These are phyloP conservation scores for Luscinia megarhynchos DNA, from an alignment of 2,797 vertebrate species.

Conservation along the genomic window DNA sequence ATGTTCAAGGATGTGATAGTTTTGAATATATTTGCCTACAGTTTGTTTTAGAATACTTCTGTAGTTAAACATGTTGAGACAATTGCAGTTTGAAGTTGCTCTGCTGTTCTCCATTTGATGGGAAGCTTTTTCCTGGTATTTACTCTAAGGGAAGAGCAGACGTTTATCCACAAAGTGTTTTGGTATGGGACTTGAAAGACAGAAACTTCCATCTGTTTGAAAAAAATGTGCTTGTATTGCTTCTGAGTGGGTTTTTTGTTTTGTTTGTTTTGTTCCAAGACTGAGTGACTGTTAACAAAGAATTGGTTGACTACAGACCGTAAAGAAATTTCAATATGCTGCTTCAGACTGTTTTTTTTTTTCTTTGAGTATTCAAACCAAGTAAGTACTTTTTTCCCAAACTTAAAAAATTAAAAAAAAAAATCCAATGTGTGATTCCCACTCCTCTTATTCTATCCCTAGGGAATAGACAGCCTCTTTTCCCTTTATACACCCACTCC, in stretches of 20 bases:
- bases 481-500: neutral
- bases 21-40: conserved; percentile 1
- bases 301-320: neutral
- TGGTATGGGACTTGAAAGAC: neutral
- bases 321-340: neutral
- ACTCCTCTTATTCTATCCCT: neutral
- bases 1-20: conserved; percentile 22
- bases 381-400: neutral
- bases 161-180: neutral
- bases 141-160: neutral
- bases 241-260: neutral
- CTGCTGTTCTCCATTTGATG: neutral
- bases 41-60: conserved; percentile 23
- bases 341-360: neutral
- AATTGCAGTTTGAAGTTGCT: neutral
- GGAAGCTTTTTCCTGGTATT: neutral
- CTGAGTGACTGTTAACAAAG: neutral
- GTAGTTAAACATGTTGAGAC: conserved; percentile 18
- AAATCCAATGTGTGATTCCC: neutral
- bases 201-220: neutral
- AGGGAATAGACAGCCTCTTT: neutral
- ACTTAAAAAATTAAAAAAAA: neutral
- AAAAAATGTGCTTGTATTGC: neutral
- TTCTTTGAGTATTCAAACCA: neutral
- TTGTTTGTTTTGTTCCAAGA: neutral